phyloP scores from a whole-genome alignment of 2,888 invertebrate species.

The Agrotis clavis region DNA sequence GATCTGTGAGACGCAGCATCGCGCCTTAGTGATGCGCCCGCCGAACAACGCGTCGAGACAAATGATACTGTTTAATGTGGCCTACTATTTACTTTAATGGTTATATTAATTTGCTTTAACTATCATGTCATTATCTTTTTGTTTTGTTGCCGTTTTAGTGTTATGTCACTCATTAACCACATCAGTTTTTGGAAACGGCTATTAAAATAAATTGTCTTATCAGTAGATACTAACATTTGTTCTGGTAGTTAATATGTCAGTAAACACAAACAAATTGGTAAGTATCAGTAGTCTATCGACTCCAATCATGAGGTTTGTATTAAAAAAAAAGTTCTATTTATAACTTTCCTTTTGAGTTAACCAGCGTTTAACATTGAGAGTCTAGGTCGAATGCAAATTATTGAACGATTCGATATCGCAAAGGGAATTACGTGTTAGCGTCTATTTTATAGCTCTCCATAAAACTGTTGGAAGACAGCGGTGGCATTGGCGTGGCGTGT shows the following conservation, averaged over 20 bases:
- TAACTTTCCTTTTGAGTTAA: slow-evolving; percentile 64
- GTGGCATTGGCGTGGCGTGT: slow-evolving; percentile 76
- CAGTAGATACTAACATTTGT: neutral
- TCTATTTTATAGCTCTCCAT: slow-evolving; percentile 66
- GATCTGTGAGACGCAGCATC: slow-evolving; percentile 42
- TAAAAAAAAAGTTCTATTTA: slow-evolving; percentile 51
- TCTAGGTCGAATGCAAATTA: slow-evolving; percentile 72
- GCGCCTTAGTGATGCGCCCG: slow-evolving; percentile 10
- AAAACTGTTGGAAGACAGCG: slow-evolving; percentile 66
- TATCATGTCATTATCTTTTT: slow-evolving; percentile 11
- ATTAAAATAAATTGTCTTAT: neutral
- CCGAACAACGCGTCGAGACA: slow-evolving; percentile 48
- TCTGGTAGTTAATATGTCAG: neutral
- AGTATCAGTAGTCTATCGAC: slow-evolving; percentile 41
- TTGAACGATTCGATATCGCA: slow-evolving; percentile 56
- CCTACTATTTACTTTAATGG: slow-evolving; percentile 32
- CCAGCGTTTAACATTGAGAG: slow-evolving; percentile 66
- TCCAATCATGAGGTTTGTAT: slow-evolving; percentile 20
- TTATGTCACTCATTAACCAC: neutral
- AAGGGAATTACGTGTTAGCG: slow-evolving; percentile 58
- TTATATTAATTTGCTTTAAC: slow-evolving; percentile 28
- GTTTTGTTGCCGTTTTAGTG: neutral
- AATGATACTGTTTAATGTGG: slow-evolving; percentile 39
- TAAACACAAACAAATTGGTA: neutral
- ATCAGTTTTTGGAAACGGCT: neutral